Evolutionary conservation across 2,797 vertebrate species (phyloP), one percentile per base, ranked within the genome.

Genomic region (Macropus fuliginosus): DNA sequence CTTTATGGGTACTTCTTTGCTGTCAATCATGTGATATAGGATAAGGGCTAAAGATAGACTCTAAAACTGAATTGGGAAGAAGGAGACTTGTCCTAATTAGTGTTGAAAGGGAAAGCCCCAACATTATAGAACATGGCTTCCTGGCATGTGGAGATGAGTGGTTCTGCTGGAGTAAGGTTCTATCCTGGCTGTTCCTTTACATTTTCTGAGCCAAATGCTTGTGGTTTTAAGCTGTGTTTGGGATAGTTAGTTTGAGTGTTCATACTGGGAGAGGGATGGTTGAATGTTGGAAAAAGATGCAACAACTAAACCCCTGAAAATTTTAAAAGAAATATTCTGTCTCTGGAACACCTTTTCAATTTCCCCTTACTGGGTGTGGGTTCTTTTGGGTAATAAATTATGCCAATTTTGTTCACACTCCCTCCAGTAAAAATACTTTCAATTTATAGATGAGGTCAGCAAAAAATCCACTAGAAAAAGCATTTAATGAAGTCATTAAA

Each of bases 231-330:
- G 57, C 54, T 91, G 94, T 0, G 1, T 34, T 91, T 46, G 54
- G 93, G 96, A 97, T 93, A 97, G 96, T 91, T 96, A 95, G 87
- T 95, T 97, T 95, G 96, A 93, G 94, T 98, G 95, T 97, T 91
- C 90, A 96, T 94, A 94, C 18, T 9, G 34, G 40, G 8, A 54
- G 56, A 93, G 94, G 54, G 9, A 90, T 59, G 66, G 59, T 95
- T 97, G 94, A 95, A 95, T 28, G 89, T 3, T 0, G 54, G 96
- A 95, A 96, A 96, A 97, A 96, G 91, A 74, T 93, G 90, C 90
- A 97, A 55, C 0, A 0, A 96, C 34, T 24, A 90, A 96, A 90
- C 31, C 56, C 89, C 89, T 52, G 81, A 94, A 95, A 92, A 27
- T 55, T 94, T 74, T 91, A 50, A 27, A 87, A 87, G 21, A 87